phyloP scores from a whole-genome alignment of 2,888 invertebrate genomes.

The Dicycla oo region DNA sequence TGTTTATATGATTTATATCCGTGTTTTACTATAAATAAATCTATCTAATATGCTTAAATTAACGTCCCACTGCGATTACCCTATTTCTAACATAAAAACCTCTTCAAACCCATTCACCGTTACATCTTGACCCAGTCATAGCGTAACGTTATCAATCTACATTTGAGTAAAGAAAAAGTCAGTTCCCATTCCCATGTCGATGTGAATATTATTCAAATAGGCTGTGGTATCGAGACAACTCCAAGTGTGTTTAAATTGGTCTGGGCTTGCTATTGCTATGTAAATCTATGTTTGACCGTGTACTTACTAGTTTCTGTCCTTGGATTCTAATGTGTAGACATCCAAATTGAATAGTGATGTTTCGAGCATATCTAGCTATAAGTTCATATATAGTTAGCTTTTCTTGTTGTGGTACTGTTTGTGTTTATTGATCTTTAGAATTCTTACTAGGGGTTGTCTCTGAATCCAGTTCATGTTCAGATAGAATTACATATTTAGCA shows the following conservation, averaged over 20 bases:
- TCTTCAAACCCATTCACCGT: constrained; percentile 41
- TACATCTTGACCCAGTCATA: constrained; percentile 50
- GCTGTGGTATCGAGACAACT: constrained; percentile 33
- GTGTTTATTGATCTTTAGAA: background rate
- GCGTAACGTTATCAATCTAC: constrained; percentile 28
- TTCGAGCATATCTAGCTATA: background rate
- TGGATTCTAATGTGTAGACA: constrained; percentile 16
- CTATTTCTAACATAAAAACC: constrained; percentile 24
- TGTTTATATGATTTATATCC: background rate
- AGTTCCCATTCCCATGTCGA: constrained; percentile 32
- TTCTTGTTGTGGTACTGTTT: constrained; percentile 20
- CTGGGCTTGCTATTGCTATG: constrained; percentile 20
- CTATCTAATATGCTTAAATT: background rate
- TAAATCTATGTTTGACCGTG: constrained; percentile 22
- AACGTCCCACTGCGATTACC: constrained; percentile 3
- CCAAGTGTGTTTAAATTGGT: constrained; percentile 39
- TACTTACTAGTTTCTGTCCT: constrained; percentile 30
- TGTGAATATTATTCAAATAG: constrained; percentile 56
- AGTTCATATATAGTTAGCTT: background rate
- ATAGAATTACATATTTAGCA: background rate
- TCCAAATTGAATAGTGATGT: constrained; percentile 31
- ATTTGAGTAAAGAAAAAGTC: constrained; percentile 22
- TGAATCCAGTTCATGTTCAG: background rate
- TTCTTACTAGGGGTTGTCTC: background rate
- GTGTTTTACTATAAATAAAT: constrained; percentile 1